Evolutionary conservation across 2,113 vertebrate species (phyloP), one percentile per base, ranked within the genome.

Genomic region (Elaphurus davidianus): DNA sequence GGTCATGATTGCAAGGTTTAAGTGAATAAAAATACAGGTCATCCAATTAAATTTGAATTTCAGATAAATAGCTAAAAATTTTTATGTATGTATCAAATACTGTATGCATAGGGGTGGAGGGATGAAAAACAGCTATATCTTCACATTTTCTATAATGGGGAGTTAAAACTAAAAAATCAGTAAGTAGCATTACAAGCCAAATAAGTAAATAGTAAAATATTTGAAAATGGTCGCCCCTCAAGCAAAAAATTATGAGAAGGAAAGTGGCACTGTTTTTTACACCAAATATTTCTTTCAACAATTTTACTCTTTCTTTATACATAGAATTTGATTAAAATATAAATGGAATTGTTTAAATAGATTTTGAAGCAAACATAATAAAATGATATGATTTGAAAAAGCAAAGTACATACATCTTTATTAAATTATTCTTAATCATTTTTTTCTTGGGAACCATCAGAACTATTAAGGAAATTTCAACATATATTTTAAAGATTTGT

Each of bases 361-460:
- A 50, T 57, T 67, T 40, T 83, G 50, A 92, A 86, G 60, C 25
- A 91, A 96, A 47, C 78, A 84, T 27, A 30, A 64, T 55, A 87
- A 81, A 78, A 96, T 89, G 16, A 11, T 55, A 50, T 47, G 27
- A 47, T 94, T 97, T 83, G 43, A 28, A 91, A 97, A 97, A 67
- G 27, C 33, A 87, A 59, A 5, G 28, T 47, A 64, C 1, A 5
- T 1, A 67, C 8, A 3, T 36, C 1, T 85, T 36, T 86, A 12
- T 52, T 45, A 43, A 47, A 74, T 67, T 64, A 91, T 43, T 76
- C 21, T 91, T 62, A 52, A 36, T 36, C 3, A 19, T 76, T 59
- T 74, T 87, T 40, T 57, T 2, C 23, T 89, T 62, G 19, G 27
- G 40, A 94, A 64, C 13, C 89, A 67, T 91, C 15, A 96, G 17